Conservation (phyloP, 2,797 vertebrate genomes). For the Anguilla pacifica region DNA sequence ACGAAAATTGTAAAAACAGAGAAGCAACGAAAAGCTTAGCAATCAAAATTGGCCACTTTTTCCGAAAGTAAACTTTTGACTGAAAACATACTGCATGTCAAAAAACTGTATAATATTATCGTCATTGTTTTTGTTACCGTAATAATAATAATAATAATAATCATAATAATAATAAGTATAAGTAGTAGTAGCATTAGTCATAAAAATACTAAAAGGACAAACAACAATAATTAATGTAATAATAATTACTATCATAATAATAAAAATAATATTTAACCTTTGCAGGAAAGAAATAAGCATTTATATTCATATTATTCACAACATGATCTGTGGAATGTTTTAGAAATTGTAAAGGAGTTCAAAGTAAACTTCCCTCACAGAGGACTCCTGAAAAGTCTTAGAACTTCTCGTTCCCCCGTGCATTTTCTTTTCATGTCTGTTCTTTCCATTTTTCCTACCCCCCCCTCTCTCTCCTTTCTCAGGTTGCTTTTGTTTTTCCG, state of each 20-base stretch:
- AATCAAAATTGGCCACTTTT: background rate
- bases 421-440: conserved; percentile 62
- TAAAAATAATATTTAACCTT: conserved; percentile 65
- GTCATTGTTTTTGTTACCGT: background rate
- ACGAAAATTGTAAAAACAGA: background rate
- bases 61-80: background rate
- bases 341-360: conserved; percentile 71
- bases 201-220: background rate
- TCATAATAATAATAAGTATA: background rate
- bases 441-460: conserved; percentile 66
- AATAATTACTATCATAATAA: background rate
- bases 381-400: conserved; percentile 67
- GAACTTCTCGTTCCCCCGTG: conserved; percentile 67
- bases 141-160: background rate
- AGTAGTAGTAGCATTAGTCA: background rate
- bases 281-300: conserved; percentile 41
- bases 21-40: background rate
- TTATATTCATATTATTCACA: conserved; percentile 36
- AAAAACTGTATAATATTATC: background rate
- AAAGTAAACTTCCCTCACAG: conserved; percentile 70
- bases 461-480: conserved; percentile 53
- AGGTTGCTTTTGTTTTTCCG: conserved; percentile 43
- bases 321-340: conserved; percentile 32
- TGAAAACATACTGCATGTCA: background rate
- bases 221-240: background rate